Evolutionary conservation across 2,113 vertebrate species (phyloP).

Genomic region (Oplegnathus fasciatus): DNA sequence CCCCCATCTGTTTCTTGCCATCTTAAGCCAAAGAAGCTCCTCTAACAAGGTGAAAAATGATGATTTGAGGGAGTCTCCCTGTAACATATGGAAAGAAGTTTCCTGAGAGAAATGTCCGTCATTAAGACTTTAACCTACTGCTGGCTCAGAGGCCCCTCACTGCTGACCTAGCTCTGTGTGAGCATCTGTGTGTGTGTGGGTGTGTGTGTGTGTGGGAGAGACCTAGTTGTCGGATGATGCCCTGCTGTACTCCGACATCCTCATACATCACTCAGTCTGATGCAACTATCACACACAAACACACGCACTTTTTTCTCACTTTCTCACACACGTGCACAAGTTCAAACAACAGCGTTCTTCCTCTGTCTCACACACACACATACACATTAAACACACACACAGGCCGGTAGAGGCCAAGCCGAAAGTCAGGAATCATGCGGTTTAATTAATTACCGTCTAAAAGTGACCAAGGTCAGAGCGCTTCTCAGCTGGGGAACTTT

Average conservation of each 20-base stretch:
- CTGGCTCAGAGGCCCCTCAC: constrained; percentile 66
- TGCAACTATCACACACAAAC: constrained; percentile 29
- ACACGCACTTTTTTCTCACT: not conserved
- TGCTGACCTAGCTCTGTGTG: constrained; percentile 71
- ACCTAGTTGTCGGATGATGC: constrained; percentile 46
- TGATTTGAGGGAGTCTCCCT: constrained; percentile 43
- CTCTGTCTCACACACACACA: not conserved
- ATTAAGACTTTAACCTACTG: constrained; percentile 81
- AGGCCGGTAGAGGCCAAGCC: constrained; percentile 11
- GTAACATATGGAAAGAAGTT: constrained; percentile 72
- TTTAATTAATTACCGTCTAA: constrained; percentile 85
- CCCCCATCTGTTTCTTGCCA: not conserved
- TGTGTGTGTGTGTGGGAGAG: constrained; percentile 18
- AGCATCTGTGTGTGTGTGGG: constrained; percentile 37
- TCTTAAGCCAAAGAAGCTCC: constrained; percentile 23
- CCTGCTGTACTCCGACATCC: constrained; percentile 66
- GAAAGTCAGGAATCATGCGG: constrained; percentile 74
- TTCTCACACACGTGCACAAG: not conserved
- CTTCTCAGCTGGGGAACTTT: constrained; percentile 67
- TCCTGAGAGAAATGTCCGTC: constrained; percentile 67
- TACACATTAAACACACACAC: constrained; percentile 14
- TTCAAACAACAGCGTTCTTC: not conserved
- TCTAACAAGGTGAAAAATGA: constrained; percentile 68
- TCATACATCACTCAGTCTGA: constrained; percentile 79
- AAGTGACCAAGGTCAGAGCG: constrained; percentile 80